These are phyloP conservation scores for Echinarachnius parma DNA, from an alignment of 53 echinoderm and acorn worm genomes.

Conservation along the genomic window DNA sequence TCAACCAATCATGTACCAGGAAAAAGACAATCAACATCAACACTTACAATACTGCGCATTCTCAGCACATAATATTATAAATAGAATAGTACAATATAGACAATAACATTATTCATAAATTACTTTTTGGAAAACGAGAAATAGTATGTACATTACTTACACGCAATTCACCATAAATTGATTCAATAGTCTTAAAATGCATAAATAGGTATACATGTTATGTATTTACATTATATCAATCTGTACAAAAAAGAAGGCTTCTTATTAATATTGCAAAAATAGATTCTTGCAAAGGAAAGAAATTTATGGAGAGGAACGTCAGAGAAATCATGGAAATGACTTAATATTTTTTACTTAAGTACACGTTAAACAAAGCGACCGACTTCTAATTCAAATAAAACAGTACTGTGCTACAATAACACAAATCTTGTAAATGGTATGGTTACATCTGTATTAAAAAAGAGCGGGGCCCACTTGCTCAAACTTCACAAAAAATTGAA, in stretches of 20 bases:
- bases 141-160: background rate
- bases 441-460: no score
- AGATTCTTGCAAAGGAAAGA: constrained; percentile 41
- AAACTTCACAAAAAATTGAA: no score
- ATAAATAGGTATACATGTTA: constrained; percentile 44
- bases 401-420: background rate
- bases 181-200: background rate
- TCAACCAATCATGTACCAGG: no score
- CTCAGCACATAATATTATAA: background rate
- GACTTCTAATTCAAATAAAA: background rate
- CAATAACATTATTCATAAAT: background rate
- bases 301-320: constrained; percentile 29
- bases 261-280: constrained; percentile 41
- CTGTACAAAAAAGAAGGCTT: constrained; percentile 20
- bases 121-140: no score
- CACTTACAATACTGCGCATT: constrained; percentile 3
- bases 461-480: no score
- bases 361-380: background rate
- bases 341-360: no score
- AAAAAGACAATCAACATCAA: background rate
- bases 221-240: constrained; percentile 22
- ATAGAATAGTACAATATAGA: no score
- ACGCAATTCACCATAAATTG: background rate
- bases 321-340: constrained; percentile 34
- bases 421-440: no score